phyloP scores from a whole-genome alignment of 2,888 invertebrate genomes.

The Aphodius sticticus region DNA sequence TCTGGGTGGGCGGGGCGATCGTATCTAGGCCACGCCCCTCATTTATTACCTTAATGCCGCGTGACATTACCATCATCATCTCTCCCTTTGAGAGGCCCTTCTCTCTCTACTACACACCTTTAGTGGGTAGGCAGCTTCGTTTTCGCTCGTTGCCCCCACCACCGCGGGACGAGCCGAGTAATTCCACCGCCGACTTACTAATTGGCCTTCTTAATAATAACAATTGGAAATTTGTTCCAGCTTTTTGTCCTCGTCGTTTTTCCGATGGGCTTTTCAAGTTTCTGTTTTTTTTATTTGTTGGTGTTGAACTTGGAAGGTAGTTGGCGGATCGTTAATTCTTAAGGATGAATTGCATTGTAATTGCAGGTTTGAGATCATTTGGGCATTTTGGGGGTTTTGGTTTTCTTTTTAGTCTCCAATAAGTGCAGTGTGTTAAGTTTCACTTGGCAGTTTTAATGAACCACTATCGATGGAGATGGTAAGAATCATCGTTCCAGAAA shows the following conservation, averaged over 20 bases:
- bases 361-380: background rate
- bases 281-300: slow-evolving; percentile 15
- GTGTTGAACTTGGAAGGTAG: slow-evolving; percentile 13
- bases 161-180: slow-evolving; percentile 41
- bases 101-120: slow-evolving; percentile 13
- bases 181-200: slow-evolving; percentile 36
- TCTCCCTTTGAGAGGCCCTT: slow-evolving; percentile 28
- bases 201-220: slow-evolving; percentile 35
- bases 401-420: background rate
- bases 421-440: background rate
- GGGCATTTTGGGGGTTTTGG: background rate
- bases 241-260: background rate
- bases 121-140: slow-evolving; percentile 24
- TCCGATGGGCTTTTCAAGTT: background rate
- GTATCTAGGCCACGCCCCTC: slow-evolving; percentile 43
- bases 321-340: background rate
- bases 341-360: slow-evolving; percentile 4
- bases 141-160: slow-evolving; percentile 30
- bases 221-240: slow-evolving; percentile 33
- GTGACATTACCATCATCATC: slow-evolving; percentile 37
- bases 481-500: too few relatives aligned
- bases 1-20: slow-evolving; percentile 46
- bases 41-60: slow-evolving; percentile 45
- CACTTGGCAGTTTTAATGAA: too few relatives aligned
- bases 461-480: too few relatives aligned